Evolutionary conservation across 1,140 invertebrate species (phyloP), one percentile per base, ranked within the genome.

Genomic region (Onthophagus taurus): DNA sequence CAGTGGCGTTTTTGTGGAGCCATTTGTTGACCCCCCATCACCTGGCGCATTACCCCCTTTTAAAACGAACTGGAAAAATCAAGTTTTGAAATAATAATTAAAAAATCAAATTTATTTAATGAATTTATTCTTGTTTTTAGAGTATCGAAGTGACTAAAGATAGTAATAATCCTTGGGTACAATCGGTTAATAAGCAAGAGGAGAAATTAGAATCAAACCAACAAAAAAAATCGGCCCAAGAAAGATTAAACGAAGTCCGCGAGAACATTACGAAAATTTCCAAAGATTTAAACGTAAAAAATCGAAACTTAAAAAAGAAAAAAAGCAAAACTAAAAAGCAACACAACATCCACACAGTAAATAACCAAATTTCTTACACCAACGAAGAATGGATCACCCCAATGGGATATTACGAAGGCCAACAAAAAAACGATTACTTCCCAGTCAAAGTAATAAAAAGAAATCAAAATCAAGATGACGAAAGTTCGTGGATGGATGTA

Each of bases 401-500:
- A 37, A 23, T 21, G 18, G 13, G 24, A 37, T 13, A 37, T 37
- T n/a, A 21, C 35, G 14, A 21, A 37, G 11, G 35, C n/a, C n/a
- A n/a, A n/a, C n/a, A n/a, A n/a, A n/a, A 21, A 21, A 37, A 18
- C 13, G 35, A 37, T 23, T n/a, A 21, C 14, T 37, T 7, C 13
- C 35, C 35, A 12, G 8, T 21, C 24, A 26, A 7, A 37, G 7
- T n/a, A 5, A 21, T 26, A 7, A n/a, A 26, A 37, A 8, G 17
- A 20, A 37, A 37, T 21, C 24, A 21, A n/a, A 37, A 37, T 21
- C 29, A 31, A 33, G 20, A 16, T 9, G 41, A 43, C 13, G 41
- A 43, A 9, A 43, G 41, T 31, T 43, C 41, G 11, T 44, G 43
- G 43, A 36, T 19, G 17, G 43, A 44, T 30, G n/a, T 44, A 36